Evolutionary conservation across 2,113 vertebrate species (phyloP).

Genomic region (Callochromis pleurospilus): DNA sequence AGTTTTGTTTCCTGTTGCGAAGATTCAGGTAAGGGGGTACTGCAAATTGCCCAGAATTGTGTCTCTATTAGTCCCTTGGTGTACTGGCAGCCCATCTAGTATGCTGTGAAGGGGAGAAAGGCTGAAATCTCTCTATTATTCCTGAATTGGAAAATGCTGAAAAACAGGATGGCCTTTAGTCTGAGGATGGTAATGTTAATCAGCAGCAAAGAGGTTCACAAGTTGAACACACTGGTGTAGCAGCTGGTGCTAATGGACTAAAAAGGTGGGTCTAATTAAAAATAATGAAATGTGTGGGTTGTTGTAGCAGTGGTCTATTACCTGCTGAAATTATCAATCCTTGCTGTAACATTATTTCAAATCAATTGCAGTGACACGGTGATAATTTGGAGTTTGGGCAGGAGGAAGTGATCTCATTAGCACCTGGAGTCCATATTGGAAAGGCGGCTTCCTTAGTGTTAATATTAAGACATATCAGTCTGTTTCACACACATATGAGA

Average conservation of each 20-base stretch:
- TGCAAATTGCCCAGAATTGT: not conserved
- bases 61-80: not conserved
- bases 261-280: constrained; percentile 4
- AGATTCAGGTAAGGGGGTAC: not conserved
- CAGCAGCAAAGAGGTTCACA: not conserved
- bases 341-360: not conserved
- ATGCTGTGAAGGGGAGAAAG: not conserved
- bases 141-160: not conserved
- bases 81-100: not conserved
- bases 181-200: not conserved
- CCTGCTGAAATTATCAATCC: not conserved
- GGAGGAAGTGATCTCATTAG: not conserved
- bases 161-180: not conserved
- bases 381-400: not conserved
- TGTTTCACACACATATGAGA: not conserved
- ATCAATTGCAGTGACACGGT: not conserved
- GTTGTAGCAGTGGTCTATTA: not conserved
- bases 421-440: not conserved
- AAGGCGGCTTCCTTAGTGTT: not conserved
- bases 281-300: constrained; percentile 5
- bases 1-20: not conserved
- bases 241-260: constrained; percentile 21
- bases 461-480: not conserved
- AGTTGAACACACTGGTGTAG: not conserved
- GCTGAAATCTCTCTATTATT: not conserved